Conservation (phyloP, 2,888 invertebrate species). For the Eupithecia centaureata region DNA sequence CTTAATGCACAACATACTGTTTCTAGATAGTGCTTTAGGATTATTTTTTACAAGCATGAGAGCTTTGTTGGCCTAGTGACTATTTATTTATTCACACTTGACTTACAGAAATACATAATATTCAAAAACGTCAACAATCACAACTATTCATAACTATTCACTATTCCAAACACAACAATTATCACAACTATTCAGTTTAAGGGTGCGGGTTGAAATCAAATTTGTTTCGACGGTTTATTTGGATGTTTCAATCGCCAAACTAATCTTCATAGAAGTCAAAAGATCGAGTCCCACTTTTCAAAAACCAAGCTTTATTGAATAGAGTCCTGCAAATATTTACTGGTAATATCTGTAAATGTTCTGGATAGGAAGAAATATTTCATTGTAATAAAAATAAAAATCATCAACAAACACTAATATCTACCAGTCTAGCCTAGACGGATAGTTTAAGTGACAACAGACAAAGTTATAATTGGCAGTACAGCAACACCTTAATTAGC, state of each 20-base stretch:
- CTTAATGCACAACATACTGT: conserved; percentile 37
- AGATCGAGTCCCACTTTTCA: no score
- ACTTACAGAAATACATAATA: no score
- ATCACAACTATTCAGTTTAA: no score
- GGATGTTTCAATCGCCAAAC: no score
- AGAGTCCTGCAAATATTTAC: neutral
- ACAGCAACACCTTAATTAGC: conserved; percentile 39
- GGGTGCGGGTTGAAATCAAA: no score
- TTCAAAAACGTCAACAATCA: no score
- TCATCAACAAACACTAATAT: neutral
- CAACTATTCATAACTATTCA: no score
- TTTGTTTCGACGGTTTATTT: no score
- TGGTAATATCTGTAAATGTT: neutral
- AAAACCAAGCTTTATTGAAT: no score
- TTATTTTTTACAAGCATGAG: conserved; percentile 10
- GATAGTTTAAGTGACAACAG: neutral
- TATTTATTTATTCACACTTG: no score
- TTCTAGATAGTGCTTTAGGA: conserved; percentile 27
- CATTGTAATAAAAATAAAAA: conserved; percentile 9
- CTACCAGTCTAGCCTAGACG: neutral
- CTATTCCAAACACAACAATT: no score
- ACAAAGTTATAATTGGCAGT: conserved; percentile 4
- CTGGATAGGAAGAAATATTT: neutral
- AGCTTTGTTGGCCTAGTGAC: neutral
- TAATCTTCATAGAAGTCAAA: no score